Evolutionary conservation across 37 sponge, comb jelly and placozoan genomes (phyloP).

Genomic region (Eunapius fragilis): DNA sequence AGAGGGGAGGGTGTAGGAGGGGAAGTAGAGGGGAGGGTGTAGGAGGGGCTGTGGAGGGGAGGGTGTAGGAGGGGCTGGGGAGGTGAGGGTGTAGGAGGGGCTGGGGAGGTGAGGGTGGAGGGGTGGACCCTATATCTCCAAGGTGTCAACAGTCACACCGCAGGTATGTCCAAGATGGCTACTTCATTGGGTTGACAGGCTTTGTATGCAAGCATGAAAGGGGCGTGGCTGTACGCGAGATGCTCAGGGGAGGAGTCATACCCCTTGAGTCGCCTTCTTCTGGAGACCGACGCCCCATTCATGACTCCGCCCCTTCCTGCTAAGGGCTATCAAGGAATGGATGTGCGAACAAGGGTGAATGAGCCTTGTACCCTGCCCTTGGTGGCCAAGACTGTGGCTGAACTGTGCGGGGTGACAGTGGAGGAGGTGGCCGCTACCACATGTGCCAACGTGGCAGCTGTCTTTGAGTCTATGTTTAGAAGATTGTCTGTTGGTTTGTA

Average conservation of each 20-base stretch:
- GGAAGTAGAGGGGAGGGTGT: too few species aligned
- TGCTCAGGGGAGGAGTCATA: background rate
- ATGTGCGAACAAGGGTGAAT: background rate
- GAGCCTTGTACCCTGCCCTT: slow-evolving; percentile 14
- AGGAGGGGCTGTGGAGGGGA: too few species aligned
- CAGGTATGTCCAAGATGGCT: slow-evolving; percentile 8
- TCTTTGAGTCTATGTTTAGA: slow-evolving; percentile 8
- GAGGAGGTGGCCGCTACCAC: slow-evolving; percentile 6
- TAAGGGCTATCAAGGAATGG: background rate
- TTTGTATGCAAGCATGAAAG: slow-evolving; percentile 14
- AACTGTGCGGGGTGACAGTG: background rate
- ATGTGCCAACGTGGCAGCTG: background rate
- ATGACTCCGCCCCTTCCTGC: slow-evolving; percentile 17
- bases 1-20: too few species aligned
- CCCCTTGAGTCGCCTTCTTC: slow-evolving; percentile 3
- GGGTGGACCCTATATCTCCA: background rate
- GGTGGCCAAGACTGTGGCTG: slow-evolving; percentile 2
- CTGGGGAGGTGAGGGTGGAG: too few species aligned
- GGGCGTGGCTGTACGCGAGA: background rate
- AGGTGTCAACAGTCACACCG: background rate
- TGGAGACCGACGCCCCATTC: slow-evolving; percentile 22
- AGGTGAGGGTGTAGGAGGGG: too few species aligned
- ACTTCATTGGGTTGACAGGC: slow-evolving; percentile 17
- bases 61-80: too few species aligned
- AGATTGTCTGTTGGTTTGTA: too few species aligned